Conservation (phyloP, 2,797 vertebrate species). For the Leptoclinus maculatus region DNA sequence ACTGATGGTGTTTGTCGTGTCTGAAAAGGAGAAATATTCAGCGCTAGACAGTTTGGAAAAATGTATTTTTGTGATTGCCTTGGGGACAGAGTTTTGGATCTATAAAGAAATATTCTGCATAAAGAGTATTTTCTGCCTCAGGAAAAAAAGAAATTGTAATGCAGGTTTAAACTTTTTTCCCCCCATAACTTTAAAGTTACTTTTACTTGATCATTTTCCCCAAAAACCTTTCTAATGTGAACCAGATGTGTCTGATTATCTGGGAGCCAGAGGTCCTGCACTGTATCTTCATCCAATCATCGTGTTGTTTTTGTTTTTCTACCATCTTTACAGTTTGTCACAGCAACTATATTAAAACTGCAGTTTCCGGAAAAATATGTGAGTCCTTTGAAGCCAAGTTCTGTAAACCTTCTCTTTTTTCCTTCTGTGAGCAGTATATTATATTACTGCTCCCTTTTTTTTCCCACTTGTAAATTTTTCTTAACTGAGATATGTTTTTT, state of each 20-base stretch:
- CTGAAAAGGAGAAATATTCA: constrained; percentile 7
- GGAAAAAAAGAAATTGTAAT: not conserved
- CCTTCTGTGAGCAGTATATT: not conserved
- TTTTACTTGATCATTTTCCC: not conserved
- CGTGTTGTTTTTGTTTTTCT: constrained; percentile 12
- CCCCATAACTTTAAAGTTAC: not conserved
- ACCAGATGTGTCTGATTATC: not conserved
- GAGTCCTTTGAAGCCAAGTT: not conserved
- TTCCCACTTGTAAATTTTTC: not conserved
- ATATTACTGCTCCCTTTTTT: not conserved
- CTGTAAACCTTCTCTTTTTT: not conserved
- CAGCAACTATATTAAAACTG: constrained; percentile 4
- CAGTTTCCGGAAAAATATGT: not conserved
- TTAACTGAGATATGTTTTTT: not conserved
- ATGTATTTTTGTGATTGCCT: not conserved
- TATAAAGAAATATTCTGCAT: not conserved
- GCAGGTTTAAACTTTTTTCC: not conserved
- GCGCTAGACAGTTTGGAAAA: not conserved
- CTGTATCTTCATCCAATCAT: constrained; percentile 10
- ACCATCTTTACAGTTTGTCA: constrained; percentile 3
- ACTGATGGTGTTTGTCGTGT: not conserved
- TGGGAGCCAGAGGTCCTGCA: not conserved
- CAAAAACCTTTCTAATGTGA: not conserved
- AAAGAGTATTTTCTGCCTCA: not conserved
- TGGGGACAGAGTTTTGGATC: constrained; percentile 4